Evolutionary conservation across 2,888 invertebrate genomes (phyloP).

Genomic region (Chrysolina americana): DNA sequence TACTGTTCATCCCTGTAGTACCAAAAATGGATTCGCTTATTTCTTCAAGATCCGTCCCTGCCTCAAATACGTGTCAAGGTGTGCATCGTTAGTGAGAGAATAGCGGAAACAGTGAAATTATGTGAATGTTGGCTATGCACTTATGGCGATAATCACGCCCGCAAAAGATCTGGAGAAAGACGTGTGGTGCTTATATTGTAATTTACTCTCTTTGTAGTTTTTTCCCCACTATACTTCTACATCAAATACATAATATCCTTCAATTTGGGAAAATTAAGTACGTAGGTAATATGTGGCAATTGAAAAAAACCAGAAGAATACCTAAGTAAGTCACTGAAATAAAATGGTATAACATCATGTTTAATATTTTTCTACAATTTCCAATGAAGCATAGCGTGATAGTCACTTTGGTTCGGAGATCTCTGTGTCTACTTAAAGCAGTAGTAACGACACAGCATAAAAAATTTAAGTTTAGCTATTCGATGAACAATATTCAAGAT

Average conservation of each 20-base stretch:
- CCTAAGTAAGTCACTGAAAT: too few relatives aligned
- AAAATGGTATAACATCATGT: too few relatives aligned
- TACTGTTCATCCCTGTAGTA: background rate
- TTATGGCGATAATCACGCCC: conserved; percentile 1
- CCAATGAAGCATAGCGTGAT: too few relatives aligned
- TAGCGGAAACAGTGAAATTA: conserved; percentile 14
- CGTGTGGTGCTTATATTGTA: background rate
- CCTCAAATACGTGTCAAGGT: conserved; percentile 1
- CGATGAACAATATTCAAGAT: too few relatives aligned
- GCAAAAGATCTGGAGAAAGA: background rate
- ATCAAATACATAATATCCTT: background rate
- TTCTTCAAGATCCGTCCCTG: background rate
- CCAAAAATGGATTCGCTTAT: background rate
- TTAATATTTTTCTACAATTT: too few relatives aligned
- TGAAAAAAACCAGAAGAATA: too few relatives aligned
- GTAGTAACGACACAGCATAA: too few relatives aligned
- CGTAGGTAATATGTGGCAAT: too few relatives aligned
- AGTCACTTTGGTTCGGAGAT: too few relatives aligned
- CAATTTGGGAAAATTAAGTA: too few relatives aligned
- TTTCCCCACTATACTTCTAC: background rate
- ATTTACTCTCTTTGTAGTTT: background rate
- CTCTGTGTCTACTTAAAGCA: too few relatives aligned
- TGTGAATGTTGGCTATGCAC: conserved; percentile 4
- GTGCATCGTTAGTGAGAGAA: conserved; percentile 3
- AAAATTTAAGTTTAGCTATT: too few relatives aligned